Evolutionary conservation across 2,888 invertebrate species (phyloP).

Genomic region (Tetrapedia diversipes): DNA sequence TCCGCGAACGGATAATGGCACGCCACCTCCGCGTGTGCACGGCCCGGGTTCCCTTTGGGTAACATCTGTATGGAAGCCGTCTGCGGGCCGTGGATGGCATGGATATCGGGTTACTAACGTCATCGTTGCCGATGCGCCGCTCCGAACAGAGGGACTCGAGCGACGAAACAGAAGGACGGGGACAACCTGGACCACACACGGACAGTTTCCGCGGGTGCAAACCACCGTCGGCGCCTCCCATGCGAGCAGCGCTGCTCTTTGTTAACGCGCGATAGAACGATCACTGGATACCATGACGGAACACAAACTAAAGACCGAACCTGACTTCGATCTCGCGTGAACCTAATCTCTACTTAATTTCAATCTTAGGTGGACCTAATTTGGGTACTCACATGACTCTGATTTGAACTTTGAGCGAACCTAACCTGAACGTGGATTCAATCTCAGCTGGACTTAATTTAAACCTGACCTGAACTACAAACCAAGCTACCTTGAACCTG

Average conservation of each 20-base stretch:
- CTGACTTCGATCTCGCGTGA: no score
- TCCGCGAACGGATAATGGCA: conserved; percentile 71
- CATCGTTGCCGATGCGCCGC: conserved; percentile 77
- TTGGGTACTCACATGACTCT: no score
- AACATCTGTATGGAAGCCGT: conserved; percentile 78
- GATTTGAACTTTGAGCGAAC: no score
- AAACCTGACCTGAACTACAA: no score
- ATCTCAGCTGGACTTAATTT: no score
- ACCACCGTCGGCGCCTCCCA: conserved; percentile 53
- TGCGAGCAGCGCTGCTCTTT: conserved; percentile 5
- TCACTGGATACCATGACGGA: no score
- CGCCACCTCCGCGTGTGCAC: conserved; percentile 59
- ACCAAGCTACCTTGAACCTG: no score
- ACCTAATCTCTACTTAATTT: no score
- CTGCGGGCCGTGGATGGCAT: conserved; percentile 75
- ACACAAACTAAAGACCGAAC: no score
- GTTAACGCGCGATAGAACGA: no score
- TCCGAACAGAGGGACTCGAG: conserved; percentile 50
- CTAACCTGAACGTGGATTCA: no score
- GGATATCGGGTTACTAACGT: conserved; percentile 80
- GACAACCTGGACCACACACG: conserved; percentile 66
- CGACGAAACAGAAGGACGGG: conserved; percentile 65
- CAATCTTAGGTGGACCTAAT: no score
- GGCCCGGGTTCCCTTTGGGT: conserved; percentile 75
- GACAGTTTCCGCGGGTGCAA: conserved; percentile 62